Base-by-base conservation (phyloP, 1,140 invertebrate genomes). In the Aphelenchoides fujianensis region DNA sequence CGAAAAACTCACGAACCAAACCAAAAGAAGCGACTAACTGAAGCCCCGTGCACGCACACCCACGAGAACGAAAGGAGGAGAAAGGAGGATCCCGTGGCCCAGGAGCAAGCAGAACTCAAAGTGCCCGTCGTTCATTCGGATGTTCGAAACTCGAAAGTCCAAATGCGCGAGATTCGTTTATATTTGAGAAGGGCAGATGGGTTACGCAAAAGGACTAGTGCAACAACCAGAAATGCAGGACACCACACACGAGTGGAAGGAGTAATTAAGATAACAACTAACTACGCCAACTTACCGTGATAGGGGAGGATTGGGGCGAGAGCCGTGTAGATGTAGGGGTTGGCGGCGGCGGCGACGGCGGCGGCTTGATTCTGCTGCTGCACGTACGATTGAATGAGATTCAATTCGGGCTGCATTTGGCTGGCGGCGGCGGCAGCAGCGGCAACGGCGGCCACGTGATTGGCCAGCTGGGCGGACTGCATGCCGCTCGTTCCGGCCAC, bases 201-300 rank as follows among this genome's bases (percentile, higher is more conserved):
- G n/a, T n/a, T 78, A 19, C 75, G 19, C 12, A 72, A 28, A 66
- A 72, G 12, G 2, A 35, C 31, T 73, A 32, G n/a, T n/a, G n/a
- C n/a, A n/a, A n/a, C n/a, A n/a, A n/a, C n/a, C n/a, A n/a, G n/a
- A n/a, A n/a, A n/a, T n/a, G n/a, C n/a, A n/a, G n/a, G n/a, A n/a
- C n/a, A n/a, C n/a, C n/a, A n/a, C n/a, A n/a, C n/a, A n/a, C n/a
- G n/a, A n/a, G n/a, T n/a, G n/a, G n/a, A n/a, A n/a, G n/a, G n/a
- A n/a, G n/a, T n/a, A n/a, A n/a, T n/a, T n/a, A n/a, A n/a, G n/a
- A n/a, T n/a, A n/a, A n/a, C n/a, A n/a, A n/a, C n/a, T n/a, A n/a
- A n/a, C n/a, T n/a, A n/a, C n/a, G n/a, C n/a, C n/a, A n/a, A n/a
- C 59, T 27, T 78, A 77, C 75, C 78, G 72, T 66, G 55, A 74